Percentiles rank a stretch among this genome's conserved stretches.
Conservation (phyloP, 2,888 invertebrate genomes). For the Noctua janthe region DNA sequence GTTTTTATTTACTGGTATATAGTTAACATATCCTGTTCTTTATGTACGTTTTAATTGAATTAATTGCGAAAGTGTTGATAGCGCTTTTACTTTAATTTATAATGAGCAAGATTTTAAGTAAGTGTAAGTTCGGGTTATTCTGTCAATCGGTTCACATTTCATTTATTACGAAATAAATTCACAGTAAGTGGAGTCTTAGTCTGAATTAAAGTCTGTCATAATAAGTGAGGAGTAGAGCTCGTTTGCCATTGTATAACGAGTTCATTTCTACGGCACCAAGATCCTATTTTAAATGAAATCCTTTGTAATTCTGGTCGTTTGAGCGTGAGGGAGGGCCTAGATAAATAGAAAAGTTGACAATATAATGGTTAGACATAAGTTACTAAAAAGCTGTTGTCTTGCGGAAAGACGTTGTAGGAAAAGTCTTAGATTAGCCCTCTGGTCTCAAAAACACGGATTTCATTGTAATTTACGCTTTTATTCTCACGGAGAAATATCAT, state of each 20-base stretch:
- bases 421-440: too few species aligned
- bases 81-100: conserved; percentile 17
- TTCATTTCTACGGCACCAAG: too few species aligned
- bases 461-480: too few species aligned
- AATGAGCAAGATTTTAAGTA: neutral
- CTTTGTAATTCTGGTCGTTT: too few species aligned
- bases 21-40: conserved; percentile 1
- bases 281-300: too few species aligned
- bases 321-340: too few species aligned
- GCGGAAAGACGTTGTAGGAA: too few species aligned
- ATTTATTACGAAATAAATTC: neutral
- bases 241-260: neutral
- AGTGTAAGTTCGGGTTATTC: neutral
- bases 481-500: too few species aligned
- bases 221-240: neutral
- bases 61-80: conserved; percentile 14
- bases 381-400: too few species aligned
- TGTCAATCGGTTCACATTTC: neutral
- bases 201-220: neutral
- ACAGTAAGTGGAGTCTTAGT: neutral
- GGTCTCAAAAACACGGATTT: too few species aligned
- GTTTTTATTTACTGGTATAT: neutral
- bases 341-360: too few species aligned
- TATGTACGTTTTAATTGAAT: conserved; percentile 22
- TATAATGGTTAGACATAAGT: too few species aligned